phyloP scores from a whole-genome alignment of 2,797 vertebrate genomes.

The Benthosema pterotum region DNA sequence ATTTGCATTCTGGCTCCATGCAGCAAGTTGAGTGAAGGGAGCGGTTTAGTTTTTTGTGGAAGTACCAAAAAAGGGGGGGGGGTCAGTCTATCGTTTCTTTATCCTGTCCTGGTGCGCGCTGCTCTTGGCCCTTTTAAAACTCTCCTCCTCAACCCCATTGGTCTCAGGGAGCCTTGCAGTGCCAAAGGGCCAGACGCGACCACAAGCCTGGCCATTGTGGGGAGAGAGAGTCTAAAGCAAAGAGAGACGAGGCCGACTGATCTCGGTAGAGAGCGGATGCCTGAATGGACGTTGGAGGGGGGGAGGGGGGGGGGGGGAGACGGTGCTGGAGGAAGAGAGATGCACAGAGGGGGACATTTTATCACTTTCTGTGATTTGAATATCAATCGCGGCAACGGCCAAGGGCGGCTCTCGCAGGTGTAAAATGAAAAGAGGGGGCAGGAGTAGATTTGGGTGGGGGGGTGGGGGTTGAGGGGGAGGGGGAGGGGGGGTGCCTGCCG shows the following conservation, averaged over 20 bases:
- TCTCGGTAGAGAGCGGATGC: slow-evolving; percentile 50
- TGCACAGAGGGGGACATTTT: slow-evolving; percentile 74
- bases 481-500: slow-evolving; percentile 25
- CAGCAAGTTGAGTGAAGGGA: slow-evolving; percentile 12
- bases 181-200: slow-evolving; percentile 61
- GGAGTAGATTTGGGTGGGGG: slow-evolving; percentile 4
- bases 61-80: too few relatives aligned
- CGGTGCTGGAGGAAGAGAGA: slow-evolving; percentile 66
- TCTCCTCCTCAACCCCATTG: slow-evolving; percentile 43
- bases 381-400: slow-evolving; percentile 62
- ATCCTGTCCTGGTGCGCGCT: slow-evolving; percentile 35
- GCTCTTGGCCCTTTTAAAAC: slow-evolving; percentile 5
- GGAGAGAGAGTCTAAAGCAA: slow-evolving; percentile 23
- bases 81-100: slow-evolving; percentile 47
- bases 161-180: slow-evolving; percentile 35
- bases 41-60: too few relatives aligned
- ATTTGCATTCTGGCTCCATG: too few relatives aligned
- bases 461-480: neutral
- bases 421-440: slow-evolving; percentile 43
- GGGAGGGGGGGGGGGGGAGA: slow-evolving; percentile 42
- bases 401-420: slow-evolving; percentile 68
- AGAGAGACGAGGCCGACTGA: slow-evolving; percentile 43
- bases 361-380: slow-evolving; percentile 62
- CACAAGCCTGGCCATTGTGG: slow-evolving; percentile 72
- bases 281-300: slow-evolving; percentile 67